A percentile compares a stretch with the other conserved stretches of the same genome.
These are phyloP conservation scores for Xiphorhynchus erythropygius DNA, from an alignment of 2,797 vertebrate species.

Conservation along the genomic window DNA sequence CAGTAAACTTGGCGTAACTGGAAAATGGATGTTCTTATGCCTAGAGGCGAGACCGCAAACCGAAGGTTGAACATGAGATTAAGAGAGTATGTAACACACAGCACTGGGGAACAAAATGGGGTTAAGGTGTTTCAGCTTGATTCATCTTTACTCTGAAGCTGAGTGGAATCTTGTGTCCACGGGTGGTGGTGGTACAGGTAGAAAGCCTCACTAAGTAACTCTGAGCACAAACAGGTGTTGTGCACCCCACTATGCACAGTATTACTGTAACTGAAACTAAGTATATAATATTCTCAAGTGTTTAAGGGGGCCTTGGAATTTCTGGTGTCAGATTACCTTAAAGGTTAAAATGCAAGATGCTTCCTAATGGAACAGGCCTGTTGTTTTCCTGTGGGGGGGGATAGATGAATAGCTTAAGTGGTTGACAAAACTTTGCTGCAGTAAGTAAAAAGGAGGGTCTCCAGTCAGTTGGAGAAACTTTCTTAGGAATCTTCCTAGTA, in stretches of 20 bases:
- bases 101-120: constrained; percentile 22
- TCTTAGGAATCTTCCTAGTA: neutral
- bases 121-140: constrained; percentile 1
- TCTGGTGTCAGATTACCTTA: neutral
- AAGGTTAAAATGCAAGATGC: neutral
- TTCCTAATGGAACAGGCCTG: neutral
- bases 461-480: neutral
- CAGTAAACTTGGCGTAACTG: neutral
- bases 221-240: neutral
- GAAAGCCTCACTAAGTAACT: neutral
- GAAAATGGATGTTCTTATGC: constrained; percentile 16
- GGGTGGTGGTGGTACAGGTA: neutral
- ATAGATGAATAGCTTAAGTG: neutral
- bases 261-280: neutral
- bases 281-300: neutral
- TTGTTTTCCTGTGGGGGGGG: neutral
- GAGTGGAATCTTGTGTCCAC: neutral
- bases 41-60: constrained; percentile 79
- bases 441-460: constrained; percentile 6
- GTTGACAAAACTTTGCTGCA: neutral
- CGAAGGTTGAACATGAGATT: constrained; percentile 66
- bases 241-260: neutral
- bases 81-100: constrained; percentile 74
- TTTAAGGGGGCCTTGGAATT: neutral
- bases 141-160: neutral